Base-by-base conservation (phyloP, 1,140 invertebrate species). In the Polypedilum pembai region DNA sequence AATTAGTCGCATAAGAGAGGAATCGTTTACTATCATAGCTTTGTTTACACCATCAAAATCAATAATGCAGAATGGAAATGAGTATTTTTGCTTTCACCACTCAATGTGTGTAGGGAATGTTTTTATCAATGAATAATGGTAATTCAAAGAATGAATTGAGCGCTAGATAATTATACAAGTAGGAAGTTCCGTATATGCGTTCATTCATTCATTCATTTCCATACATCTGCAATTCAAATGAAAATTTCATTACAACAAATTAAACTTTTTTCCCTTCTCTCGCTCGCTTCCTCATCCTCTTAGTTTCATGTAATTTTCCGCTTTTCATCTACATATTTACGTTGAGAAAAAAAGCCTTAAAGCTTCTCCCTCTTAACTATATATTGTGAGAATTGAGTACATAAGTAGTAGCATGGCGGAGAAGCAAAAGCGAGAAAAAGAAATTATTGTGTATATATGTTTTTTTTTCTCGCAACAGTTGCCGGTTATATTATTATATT, bases 171-270 rank as follows among this genome's bases (percentile, higher is more conserved):
- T 33, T 33, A 33, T 33, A 33, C 24, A 33, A 33, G 24, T 33
- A 33, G 24, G 24, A 33, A 33, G 24, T 33, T 33, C 24, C 24
- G 24, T 33, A 33, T 5, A 33, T 33, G 24, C 24, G 24, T 33
- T 33, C 24, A 33, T 33, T 33, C 24, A 33, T 33, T 33, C 24
- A 56, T 17, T 56, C n/a, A 56, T 56, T 56, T 56, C n/a, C 45
- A 56, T 56, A 56, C 45, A 56, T 56, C n/a, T 56, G 45, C 45
- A 56, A 56, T 56, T 56, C 45, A 56, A 56, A 56, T 56, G 10
- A 56, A 56, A 56, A 15, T 56, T 56, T 56, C 45, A 56, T 56
- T 56, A 56, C 45, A 15, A 8, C 10, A 17, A 56, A 56, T 56
- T 15, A 56, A 56, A 12, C n/a, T 56, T 56, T 8, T 56, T 56